Percentiles rank a stretch among this genome's conserved stretches.
Evolutionary conservation across 2,888 invertebrate genomes (phyloP).

Genomic region (Philopedon plagiatum): DNA sequence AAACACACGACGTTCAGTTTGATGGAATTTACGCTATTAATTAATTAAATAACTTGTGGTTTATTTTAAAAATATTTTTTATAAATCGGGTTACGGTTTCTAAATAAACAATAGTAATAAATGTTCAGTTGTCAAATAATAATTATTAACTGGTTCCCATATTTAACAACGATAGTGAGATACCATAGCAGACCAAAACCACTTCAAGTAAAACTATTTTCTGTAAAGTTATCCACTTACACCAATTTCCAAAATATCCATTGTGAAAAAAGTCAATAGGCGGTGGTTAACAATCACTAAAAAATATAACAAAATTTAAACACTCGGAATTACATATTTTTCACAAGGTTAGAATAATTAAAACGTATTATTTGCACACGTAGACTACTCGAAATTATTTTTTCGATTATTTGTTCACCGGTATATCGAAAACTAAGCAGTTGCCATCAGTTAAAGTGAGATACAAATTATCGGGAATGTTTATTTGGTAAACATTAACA

Average conservation of each 20-base stretch:
- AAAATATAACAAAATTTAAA: neutral
- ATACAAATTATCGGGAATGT: conserved; percentile 24
- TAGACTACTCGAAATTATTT: conserved; percentile 10
- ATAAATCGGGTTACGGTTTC: too few relatives aligned
- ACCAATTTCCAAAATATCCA: conserved; percentile 13
- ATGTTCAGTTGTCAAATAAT: too few relatives aligned
- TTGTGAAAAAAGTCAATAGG: neutral
- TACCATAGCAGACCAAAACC: too few relatives aligned
- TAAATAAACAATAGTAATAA: too few relatives aligned
- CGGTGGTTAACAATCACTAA: neutral
- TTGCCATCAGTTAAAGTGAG: conserved; percentile 1
- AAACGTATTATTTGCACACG: neutral
- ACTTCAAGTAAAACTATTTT: too few relatives aligned
- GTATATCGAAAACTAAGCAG: conserved; percentile 17
- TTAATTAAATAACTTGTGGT: too few relatives aligned
- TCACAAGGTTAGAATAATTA: conserved; percentile 19
- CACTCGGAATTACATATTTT: neutral
- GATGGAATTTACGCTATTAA: too few relatives aligned
- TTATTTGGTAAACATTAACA: conserved; percentile 24
- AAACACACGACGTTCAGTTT: too few relatives aligned
- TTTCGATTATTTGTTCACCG: conserved; percentile 16
- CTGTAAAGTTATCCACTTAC: conserved; percentile 24
- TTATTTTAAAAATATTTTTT: too few relatives aligned
- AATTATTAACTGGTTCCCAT: too few relatives aligned
- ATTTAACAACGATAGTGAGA: too few relatives aligned